A percentile compares a stretch with the other conserved stretches of the same genome.
phyloP scores from a whole-genome alignment of 2,113 vertebrate species.

The Petrocephalus microphthalmus region DNA sequence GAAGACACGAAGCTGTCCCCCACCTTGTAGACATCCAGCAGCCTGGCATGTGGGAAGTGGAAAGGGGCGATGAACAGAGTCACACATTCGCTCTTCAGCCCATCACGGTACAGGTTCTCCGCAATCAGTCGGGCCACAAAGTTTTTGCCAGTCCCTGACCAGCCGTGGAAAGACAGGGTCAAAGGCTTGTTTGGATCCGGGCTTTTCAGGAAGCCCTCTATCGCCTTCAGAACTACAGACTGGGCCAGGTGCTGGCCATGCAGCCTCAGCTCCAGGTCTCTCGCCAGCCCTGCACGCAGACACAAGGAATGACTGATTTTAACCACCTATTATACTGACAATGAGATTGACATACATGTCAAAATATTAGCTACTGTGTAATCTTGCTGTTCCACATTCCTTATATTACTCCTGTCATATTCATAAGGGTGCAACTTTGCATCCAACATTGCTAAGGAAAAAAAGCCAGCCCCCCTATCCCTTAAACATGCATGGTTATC shows the following conservation, averaged over 20 bases:
- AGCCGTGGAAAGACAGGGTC: conserved; percentile 87
- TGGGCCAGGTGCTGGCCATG: conserved; percentile 86
- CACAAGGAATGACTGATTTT: background rate
- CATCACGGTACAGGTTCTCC: conserved; percentile 78
- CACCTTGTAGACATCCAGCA: conserved; percentile 83
- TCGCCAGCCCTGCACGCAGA: conserved; percentile 64
- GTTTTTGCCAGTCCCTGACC: conserved; percentile 96
- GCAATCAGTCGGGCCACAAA: conserved; percentile 81
- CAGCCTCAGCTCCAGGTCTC: conserved; percentile 68
- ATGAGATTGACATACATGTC: background rate
- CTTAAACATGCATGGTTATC: background rate
- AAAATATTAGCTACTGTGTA: background rate
- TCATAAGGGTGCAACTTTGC: background rate
- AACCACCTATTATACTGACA: too few relatives aligned
- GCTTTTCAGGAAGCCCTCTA: conserved; percentile 70
- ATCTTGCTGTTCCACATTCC: background rate
- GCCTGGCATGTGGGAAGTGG: conserved; percentile 79
- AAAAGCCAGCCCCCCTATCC: background rate
- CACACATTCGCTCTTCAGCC: conserved; percentile 80
- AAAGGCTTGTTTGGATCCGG: conserved; percentile 68
- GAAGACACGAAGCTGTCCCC: conserved; percentile 40
- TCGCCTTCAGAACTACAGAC: conserved; percentile 62
- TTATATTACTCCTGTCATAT: background rate
- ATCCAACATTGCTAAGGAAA: background rate
- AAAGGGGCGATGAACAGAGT: conserved; percentile 76